A percentile compares a stretch with the other conserved stretches of the same genome.
phyloP scores from a whole-genome alignment of 2,113 vertebrate species.

The Pithys albifrons region DNA sequence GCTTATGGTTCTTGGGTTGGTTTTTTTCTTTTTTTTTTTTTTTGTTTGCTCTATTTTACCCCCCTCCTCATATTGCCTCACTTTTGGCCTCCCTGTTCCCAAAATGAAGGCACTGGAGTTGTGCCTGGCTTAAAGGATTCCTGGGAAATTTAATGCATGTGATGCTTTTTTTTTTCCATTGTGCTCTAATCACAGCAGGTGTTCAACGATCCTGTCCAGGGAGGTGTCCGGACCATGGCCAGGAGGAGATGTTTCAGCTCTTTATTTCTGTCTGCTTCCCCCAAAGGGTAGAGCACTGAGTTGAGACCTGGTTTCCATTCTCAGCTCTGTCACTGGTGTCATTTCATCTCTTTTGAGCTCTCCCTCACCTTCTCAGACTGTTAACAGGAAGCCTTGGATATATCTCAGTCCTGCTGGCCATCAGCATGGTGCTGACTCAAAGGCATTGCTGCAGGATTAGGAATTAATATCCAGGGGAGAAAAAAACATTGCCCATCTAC shows the following conservation, averaged over 20 bases:
- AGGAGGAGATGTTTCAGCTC: not conserved
- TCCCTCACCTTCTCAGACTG: not conserved
- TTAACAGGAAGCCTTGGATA: not conserved
- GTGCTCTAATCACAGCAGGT: not conserved
- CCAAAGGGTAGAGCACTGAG: not conserved
- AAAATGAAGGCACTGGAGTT: not conserved
- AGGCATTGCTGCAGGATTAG: not conserved
- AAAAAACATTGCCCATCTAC: not conserved
- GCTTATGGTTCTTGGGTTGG: too few relatives aligned
- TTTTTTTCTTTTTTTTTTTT: rapidly evolving
- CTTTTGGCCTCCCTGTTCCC: not conserved
- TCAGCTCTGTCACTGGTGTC: not conserved
- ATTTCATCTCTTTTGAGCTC: not conserved
- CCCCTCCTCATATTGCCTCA: not conserved
- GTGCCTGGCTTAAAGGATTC: not conserved
- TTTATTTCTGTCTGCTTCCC: not conserved
- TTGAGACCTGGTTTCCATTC: not conserved
- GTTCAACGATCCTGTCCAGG: not conserved
- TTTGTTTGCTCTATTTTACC: too few relatives aligned
- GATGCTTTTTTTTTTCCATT: too few relatives aligned
- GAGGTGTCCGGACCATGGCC: not conserved
- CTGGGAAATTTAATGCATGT: not conserved
- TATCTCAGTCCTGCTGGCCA: not conserved
- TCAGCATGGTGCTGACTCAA: not conserved
- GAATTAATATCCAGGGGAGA: not conserved